Base-by-base conservation (phyloP, 2,888 invertebrate species). In the Drosophila prostipennis region DNA sequence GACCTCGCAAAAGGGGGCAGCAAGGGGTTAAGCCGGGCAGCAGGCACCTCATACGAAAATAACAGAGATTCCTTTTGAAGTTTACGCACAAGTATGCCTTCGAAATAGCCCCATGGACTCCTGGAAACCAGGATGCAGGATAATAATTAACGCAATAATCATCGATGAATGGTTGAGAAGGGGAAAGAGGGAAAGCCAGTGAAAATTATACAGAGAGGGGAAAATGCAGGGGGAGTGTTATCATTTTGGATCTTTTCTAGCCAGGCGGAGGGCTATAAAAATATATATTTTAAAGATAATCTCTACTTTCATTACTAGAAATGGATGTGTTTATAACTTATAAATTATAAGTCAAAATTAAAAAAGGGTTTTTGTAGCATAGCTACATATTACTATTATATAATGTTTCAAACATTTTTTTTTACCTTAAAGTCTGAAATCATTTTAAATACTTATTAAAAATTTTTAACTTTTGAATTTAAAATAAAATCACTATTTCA, bases 91-190 rank as follows among this genome's bases (percentile, higher is more conserved):
- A 86, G 78, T 80, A 77, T 85, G 80, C 77, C 72, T 65, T 53
- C 45, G 39, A 53, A 52, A 60, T 63, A 54, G 48, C 26, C 61
- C 61, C 39, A 61, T 61, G 67, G 46, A 65, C 67, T 67, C 39
- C 65, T 65, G 67, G n/a, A 65, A 53, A 6, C 67, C 53, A 57
- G 58, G 52, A 48, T 61, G 73, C 56, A 74, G 79, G 78, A 75
- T 80, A 77, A 87, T 88, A 89, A 88, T 89, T 88, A 88, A 88
- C 89, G 89, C 87, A 89, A 84, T 88, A 88, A 88, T 88, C 88
- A 89, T 88, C 78, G 87, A 88, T 89, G 84, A 87, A 86, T 86
- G 79, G 74, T 61, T 77, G 69, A 71, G 74, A 70, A 51, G 52
- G 48, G 36, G 29, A 29, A 36, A 32, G 26, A 36, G 49, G 19